Evolutionary conservation across 2,113 vertebrate genomes (phyloP), one percentile per base, ranked within the genome.

Genomic region (Melanerpes aurifrons): DNA sequence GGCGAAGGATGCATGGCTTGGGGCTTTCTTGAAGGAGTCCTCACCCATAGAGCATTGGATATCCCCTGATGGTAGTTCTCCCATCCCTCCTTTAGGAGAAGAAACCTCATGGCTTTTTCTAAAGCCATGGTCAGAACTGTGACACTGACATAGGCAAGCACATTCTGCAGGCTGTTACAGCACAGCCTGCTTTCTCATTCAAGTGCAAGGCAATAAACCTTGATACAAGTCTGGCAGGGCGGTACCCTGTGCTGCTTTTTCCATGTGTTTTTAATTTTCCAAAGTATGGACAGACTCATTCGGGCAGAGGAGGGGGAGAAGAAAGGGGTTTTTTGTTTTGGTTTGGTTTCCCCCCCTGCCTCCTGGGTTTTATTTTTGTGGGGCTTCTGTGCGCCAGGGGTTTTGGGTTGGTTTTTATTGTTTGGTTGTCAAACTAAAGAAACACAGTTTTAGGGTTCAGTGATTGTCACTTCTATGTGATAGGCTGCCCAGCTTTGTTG

Each of bases 221-320:
- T 6, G 3, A 18, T 19, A 37, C 17, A 63, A 64, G 29, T 50
- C 20, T 12, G 21, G 20, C 18, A 69, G 29, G n/a, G 68, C 0
- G 0, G 31, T 22, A 22, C 20, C 59, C 29, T 48, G 6, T 0
- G 1, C 11, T 63, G 0, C 29, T 81, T 81, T 67, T 73, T 10
- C 57, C 25, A 19, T 1, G 1, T 21, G 16, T 16, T 57, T 28
- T 32, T 59, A 16, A 15, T 88, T 86, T 92, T 84, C 40, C 6
- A 2, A 6, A 70, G 8, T 35, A 8, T 24, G 37, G 70, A 61
- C 32, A 89, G 68, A 43, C 4, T 54, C 57, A 5, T 81, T 69
- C 56, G 61, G 11, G 54, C 18, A 11, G 62, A 45, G 14, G 28
- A 57, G 15, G 2, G 5, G 18, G 5, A 4, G 3, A 79, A 62